Conservation (phyloP, 2,113 vertebrate species). For the Equus quagga region DNA sequence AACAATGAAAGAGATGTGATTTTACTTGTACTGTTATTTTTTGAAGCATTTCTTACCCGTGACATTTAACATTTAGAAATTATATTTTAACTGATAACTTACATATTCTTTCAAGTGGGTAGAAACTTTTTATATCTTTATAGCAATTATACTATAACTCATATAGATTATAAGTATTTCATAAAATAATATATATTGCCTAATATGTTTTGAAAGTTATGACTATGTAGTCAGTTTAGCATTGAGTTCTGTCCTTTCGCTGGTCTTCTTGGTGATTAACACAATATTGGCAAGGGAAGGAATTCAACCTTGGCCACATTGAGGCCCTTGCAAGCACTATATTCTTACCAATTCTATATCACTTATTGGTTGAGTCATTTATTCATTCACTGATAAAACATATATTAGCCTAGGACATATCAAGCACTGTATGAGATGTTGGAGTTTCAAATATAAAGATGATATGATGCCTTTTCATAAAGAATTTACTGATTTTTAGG, state of each 20-base stretch:
- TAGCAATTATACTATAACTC: not conserved
- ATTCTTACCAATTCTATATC: not conserved
- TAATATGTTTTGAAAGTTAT: conserved; percentile 7
- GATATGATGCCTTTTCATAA: not conserved
- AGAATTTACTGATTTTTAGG: not conserved
- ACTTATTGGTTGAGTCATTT: not conserved
- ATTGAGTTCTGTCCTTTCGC: not conserved
- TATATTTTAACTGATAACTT: conserved; percentile 13
- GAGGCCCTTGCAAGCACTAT: not conserved
- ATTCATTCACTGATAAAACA: not conserved
- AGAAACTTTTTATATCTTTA: not conserved
- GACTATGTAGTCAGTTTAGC: not conserved
- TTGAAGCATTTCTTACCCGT: not conserved
- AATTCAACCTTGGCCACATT: not conserved
- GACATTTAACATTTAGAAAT: conserved; percentile 26
- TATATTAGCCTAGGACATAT: not conserved
- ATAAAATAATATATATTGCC: conserved; percentile 24
- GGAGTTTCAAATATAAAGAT: not conserved
- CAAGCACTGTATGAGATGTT: not conserved
- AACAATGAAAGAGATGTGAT: not conserved
- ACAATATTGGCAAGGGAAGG: not conserved
- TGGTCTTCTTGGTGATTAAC: not conserved
- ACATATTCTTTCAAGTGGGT: not conserved
- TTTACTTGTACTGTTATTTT: conserved; percentile 43
- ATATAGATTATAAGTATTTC: conserved; percentile 9